phyloP scores from a whole-genome alignment of 2,113 vertebrate species.

The Mustela nigripes region DNA sequence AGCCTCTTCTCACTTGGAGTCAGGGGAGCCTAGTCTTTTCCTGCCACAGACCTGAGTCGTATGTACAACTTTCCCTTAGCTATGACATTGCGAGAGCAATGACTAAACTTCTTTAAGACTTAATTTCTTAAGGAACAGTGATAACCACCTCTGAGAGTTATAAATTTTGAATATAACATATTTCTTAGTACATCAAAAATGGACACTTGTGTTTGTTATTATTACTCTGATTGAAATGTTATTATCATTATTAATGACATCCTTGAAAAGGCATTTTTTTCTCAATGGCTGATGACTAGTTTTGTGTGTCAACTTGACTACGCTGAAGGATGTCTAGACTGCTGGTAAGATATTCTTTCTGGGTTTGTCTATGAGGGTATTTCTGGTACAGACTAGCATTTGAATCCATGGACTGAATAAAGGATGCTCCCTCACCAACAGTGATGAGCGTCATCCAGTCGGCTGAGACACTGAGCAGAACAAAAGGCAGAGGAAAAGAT shows the following conservation, averaged over 20 bases:
- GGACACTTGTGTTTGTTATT: neutral
- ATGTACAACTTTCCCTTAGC: neutral
- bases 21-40: neutral
- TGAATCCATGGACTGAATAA: neutral
- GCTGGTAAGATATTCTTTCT: neutral
- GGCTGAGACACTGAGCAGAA: neutral
- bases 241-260: neutral
- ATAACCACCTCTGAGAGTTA: neutral
- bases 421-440: neutral
- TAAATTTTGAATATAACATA: neutral
- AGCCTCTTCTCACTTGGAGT: neutral
- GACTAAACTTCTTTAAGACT: neutral
- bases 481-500: neutral
- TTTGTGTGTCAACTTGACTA: neutral
- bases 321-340: neutral
- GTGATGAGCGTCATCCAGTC: neutral
- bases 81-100: neutral
- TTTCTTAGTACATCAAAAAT: neutral
- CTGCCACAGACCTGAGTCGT: neutral
- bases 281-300: neutral
- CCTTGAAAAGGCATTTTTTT: slow-evolving; percentile 1
- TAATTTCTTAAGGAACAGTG: neutral
- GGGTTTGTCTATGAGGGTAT: neutral
- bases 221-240: neutral
- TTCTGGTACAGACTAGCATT: neutral